Base-by-base conservation (phyloP, 1,140 invertebrate species). In the Saccostrea cuccullata region DNA sequence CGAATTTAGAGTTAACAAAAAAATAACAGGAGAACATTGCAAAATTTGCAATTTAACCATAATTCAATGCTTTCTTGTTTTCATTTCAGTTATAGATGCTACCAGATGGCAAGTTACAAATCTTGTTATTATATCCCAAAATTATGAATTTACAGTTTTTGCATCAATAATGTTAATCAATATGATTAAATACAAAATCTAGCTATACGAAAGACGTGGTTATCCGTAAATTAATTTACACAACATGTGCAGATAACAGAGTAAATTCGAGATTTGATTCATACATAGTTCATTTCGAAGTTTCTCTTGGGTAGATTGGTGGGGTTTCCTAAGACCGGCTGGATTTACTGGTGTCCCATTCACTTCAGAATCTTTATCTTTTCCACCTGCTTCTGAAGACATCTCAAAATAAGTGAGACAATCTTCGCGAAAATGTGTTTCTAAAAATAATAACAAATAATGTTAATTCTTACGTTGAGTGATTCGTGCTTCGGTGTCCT, bases 291-390 rank as follows among this genome's bases (percentile, higher is more conserved):
- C 83, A 88, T 82, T 82, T 64, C 84, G 77, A 84, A 89, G 58
- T 30, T 86, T 89, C 64, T 86, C 86, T 67, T 88, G 86, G 17
- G 86, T 89, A 26, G 90, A 86, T 20, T 82, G 64, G 20, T 85
- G 84, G 9, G 88, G 86, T 86, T 56, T 87, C 85, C 82, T 82
- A 26, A 56, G 82, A 55, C 82, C 55, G 20, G 40, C 3, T 55
- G 47, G 82, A 23, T 47, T 30, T 55, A 56, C n/a, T 20, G 20
- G 82, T 55, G 55, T 55, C 47, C 40, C 40, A 13, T 82, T 30
- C 30, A 47, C 26, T 17, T 11, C 82, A 15, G 55, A 84, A 30
- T 55, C 82, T 20, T 23, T n/a, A 55, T 55, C 82, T 55, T 55
- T 84, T 20, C 40, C 82, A 84, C 36, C 12, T 84, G 55, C 23